phyloP scores from a whole-genome alignment of 2,113 vertebrate species.

The Brevimyrus niger region DNA sequence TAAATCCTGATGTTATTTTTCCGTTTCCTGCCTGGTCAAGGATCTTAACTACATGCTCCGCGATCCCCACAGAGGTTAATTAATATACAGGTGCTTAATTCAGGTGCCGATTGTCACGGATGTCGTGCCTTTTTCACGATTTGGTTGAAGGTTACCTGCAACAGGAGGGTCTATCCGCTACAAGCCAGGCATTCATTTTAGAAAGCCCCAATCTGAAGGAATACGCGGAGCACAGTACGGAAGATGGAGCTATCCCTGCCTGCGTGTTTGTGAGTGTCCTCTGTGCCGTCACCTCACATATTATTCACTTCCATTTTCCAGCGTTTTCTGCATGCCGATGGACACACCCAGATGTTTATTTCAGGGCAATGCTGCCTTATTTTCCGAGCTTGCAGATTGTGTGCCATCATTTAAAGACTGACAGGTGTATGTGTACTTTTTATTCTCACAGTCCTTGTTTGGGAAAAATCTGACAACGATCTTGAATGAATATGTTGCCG shows the following conservation, averaged over 20 bases:
- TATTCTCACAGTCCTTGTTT: slow-evolving; percentile 79
- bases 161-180: slow-evolving; percentile 81
- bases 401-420: not conserved
- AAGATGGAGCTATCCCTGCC: slow-evolving; percentile 84
- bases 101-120: not conserved
- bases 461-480: slow-evolving; percentile 92
- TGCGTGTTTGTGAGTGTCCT: slow-evolving; percentile 81
- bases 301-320: not conserved
- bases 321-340: not conserved
- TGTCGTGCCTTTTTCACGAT: not conserved
- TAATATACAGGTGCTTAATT: not conserved
- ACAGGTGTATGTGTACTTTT: not conserved
- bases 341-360: not conserved
- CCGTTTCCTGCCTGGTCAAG: not conserved
- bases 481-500: slow-evolving; percentile 88
- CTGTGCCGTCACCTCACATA: not conserved
- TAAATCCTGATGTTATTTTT: not conserved
- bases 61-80: not conserved
- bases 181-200: slow-evolving; percentile 80
- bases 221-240: slow-evolving; percentile 87
- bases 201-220: slow-evolving; percentile 93
- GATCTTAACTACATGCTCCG: not conserved
- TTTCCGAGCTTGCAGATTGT: not conserved
- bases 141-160: slow-evolving; percentile 80
- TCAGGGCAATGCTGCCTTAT: not conserved